Base-by-base conservation (phyloP, 1,140 invertebrate species). In the Cherax destructor region DNA sequence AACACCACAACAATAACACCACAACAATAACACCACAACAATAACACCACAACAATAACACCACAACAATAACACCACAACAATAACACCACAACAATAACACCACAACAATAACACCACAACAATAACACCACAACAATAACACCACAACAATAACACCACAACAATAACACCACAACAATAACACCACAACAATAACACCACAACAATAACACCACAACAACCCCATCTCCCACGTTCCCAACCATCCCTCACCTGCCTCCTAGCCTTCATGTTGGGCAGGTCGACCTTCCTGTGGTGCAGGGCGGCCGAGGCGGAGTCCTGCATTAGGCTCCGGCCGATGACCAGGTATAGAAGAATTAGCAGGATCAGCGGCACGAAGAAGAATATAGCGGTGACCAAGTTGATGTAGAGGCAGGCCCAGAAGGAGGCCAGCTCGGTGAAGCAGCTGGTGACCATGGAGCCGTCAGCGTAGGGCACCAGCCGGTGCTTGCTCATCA, bases 311-410 rank as follows among this genome's bases (percentile, higher is more conserved):
- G 87, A 89, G 65, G 87, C 87, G 3, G 87, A 89, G 65, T 89
- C 87, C 49, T 74, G 87, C 87, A 89, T 89, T n/a, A 89, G 52
- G 16, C 78, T 83, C 91, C 96, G 96, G 0, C 97, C 97, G 92
- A 98, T 98, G 92, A 98, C 95, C 80, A 96, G 96, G 95, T 98
- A 99, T 1, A 99, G 94, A 9, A 97, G 95, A 24, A 98, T 95
- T 56, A 99, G 95, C 16, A 98, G 96, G 79, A 96, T 95, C 65
- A 98, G 95, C 1, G 98, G 98, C 21, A 98, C 94, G 93, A 97
- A 96, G 95, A 98, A 98, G 95, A 98, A 98, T 76, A 97, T 93
- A 1, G 96, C 95, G 92, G 97, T 94, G 1, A 96, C 95, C 93
- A 96, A 95, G 86, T 97, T 95, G 95, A 98, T 97, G 95, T 97